Conservation (phyloP, 2,113 vertebrate species). For the Enhydra lutris region DNA sequence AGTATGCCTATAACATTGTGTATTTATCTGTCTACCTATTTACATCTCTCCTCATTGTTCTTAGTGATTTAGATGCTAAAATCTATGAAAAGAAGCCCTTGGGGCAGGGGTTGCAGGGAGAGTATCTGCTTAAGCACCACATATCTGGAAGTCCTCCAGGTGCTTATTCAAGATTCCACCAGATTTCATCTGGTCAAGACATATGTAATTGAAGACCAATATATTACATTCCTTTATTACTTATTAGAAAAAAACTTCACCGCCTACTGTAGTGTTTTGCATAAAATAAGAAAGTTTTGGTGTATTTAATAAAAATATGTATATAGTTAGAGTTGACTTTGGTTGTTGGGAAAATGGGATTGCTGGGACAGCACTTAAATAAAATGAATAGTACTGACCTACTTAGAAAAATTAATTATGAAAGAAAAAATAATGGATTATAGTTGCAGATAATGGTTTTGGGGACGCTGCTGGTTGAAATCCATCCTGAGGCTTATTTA, state of each 20-base stretch:
- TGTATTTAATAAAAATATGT: conserved; percentile 53
- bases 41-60: not conserved
- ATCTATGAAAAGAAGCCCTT: not conserved
- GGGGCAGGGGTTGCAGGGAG: too few species aligned
- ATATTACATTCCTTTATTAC: not conserved
- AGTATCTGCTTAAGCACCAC: not conserved
- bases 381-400: conserved; percentile 78
- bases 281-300: conserved; percentile 38
- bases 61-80: not conserved
- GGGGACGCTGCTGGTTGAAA: conserved; percentile 76
- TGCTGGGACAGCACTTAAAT: conserved; percentile 65
- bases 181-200: not conserved
- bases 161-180: not conserved
- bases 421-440: conserved; percentile 81
- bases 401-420: conserved; percentile 83
- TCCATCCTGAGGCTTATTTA: conserved; percentile 79
- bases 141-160: not conserved
- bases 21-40: not conserved
- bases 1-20: not conserved
- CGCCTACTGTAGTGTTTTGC: not conserved
- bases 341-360: conserved; percentile 63
- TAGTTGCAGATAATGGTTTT: conserved; percentile 83
- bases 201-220: not conserved
- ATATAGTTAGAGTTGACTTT: conserved; percentile 63
- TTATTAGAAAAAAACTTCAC: conserved; percentile 6